Conservation (phyloP, 2,113 vertebrate genomes). For the Narcine bancroftii region DNA sequence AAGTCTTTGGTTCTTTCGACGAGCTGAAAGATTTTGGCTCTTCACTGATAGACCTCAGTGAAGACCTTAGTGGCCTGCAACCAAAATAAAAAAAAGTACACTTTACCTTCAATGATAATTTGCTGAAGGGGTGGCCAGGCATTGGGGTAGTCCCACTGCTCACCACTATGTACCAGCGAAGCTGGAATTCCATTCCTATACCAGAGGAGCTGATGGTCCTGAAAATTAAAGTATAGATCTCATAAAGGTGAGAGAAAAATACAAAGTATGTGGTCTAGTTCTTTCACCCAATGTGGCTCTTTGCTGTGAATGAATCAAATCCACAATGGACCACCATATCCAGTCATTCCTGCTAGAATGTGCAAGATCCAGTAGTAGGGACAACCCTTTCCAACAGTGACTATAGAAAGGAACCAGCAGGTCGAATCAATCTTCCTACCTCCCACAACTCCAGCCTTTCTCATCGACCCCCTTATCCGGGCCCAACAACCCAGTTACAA, state of each 20-base stretch:
- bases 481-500: background rate
- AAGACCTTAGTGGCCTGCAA: background rate
- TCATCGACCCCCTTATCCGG: too few species aligned
- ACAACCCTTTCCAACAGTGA: background rate
- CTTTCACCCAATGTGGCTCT: too few species aligned
- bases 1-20: too few species aligned
- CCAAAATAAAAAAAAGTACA: background rate
- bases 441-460: too few species aligned
- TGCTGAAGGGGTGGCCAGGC: slow-evolving; percentile 69
- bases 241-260: background rate
- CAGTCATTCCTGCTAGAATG: background rate
- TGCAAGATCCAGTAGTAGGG: background rate
- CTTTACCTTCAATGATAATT: slow-evolving; percentile 63
- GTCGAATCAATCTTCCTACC: background rate
- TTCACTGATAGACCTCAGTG: too few species aligned
- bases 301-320: background rate
- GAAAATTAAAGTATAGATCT: background rate
- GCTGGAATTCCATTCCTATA: slow-evolving; percentile 61
- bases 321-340: background rate
- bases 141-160: slow-evolving; percentile 75
- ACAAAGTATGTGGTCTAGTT: background rate
- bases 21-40: too few species aligned
- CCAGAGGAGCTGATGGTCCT: slow-evolving; percentile 40
- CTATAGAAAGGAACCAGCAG: background rate
- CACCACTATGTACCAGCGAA: slow-evolving; percentile 57